phyloP scores from a whole-genome alignment of 2,113 vertebrate species.

The Labeo catla region DNA sequence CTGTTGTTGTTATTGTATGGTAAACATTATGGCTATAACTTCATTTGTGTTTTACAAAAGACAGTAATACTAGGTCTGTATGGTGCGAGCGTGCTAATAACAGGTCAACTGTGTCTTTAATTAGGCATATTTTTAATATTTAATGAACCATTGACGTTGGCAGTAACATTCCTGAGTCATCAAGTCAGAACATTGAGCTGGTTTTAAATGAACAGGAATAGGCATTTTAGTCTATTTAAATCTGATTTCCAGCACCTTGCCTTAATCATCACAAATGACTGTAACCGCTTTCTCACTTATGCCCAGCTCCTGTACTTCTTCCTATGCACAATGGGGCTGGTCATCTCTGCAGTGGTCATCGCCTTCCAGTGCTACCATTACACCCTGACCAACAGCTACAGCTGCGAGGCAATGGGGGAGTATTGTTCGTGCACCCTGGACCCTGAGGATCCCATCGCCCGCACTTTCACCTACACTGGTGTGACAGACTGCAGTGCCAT shows the following conservation, averaged over 20 bases:
- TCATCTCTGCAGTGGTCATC: conserved; percentile 83
- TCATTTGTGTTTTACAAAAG: neutral
- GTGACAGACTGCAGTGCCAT: conserved; percentile 80
- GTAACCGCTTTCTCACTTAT: neutral
- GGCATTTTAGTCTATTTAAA: conserved; percentile 19
- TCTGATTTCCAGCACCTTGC: neutral
- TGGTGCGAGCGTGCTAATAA: neutral
- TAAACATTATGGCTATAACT: neutral
- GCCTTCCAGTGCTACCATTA: conserved; percentile 88
- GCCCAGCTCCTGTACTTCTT: conserved; percentile 90
- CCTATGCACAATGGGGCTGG: conserved; percentile 83
- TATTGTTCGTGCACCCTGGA: conserved; percentile 86
- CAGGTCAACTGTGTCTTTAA: neutral
- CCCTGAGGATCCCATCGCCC: conserved; percentile 80
- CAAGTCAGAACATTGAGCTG: neutral
- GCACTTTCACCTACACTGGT: conserved; percentile 83
- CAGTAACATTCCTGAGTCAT: conserved; percentile 7
- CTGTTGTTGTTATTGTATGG: neutral
- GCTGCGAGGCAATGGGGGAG: conserved; percentile 62
- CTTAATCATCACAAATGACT: neutral
- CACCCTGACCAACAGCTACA: conserved; percentile 77
- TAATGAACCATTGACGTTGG: neutral
- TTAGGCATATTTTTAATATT: neutral
- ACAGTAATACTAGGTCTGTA: neutral
- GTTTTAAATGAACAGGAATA: conserved; percentile 10